Percentiles rank a stretch among this genome's conserved stretches.
Evolutionary conservation across 2,888 invertebrate species (phyloP).

Genomic region (Pheosia tremula): DNA sequence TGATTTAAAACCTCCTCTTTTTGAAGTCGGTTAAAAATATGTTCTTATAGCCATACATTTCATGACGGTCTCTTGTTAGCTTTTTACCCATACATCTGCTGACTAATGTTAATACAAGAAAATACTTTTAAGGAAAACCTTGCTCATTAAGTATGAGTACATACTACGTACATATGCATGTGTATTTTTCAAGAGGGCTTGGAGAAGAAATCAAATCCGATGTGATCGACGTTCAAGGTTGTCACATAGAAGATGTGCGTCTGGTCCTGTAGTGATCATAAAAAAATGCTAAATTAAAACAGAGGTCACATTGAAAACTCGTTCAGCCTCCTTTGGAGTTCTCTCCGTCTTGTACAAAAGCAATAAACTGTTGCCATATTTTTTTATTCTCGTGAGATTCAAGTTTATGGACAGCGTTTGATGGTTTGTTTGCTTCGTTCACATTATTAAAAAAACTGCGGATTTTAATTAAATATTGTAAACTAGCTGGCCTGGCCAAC

Average conservation of each 20-base stretch:
- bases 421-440: constrained; percentile 2
- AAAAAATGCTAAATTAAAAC: constrained; percentile 47
- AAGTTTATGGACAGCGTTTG: background rate
- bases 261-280: constrained; percentile 37
- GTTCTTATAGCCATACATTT: background rate
- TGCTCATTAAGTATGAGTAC: constrained; percentile 14
- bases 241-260: background rate
- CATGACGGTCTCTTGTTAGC: background rate
- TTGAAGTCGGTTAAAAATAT: no score
- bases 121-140: constrained; percentile 27
- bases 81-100: background rate
- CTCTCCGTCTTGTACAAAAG: constrained; percentile 22
- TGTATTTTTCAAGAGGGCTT: no score
- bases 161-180: constrained; percentile 4
- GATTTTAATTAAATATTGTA: no score
- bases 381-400: constrained; percentile 1
- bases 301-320: constrained; percentile 54
- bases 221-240: constrained; percentile 55
- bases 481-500: no score
- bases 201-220: constrained; percentile 18
- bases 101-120: constrained; percentile 14
- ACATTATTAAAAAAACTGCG: constrained; percentile 44
- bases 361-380: constrained; percentile 16
- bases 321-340: constrained; percentile 26
- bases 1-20: no score